Conservation (phyloP, 2,797 vertebrate species). For the Pagetopsis macropterus region DNA sequence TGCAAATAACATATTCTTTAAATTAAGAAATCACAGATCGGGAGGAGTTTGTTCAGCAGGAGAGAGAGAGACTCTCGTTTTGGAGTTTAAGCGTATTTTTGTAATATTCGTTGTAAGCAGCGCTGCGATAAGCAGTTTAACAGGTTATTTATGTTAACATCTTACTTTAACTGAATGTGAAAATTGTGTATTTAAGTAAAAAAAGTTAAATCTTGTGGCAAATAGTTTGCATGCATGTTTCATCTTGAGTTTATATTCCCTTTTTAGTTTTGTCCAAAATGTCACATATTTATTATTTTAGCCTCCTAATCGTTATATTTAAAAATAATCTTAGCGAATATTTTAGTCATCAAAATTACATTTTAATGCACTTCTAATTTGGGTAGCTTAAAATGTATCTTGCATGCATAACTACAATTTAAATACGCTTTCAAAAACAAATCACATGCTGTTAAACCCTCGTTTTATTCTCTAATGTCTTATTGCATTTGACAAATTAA, state of each 20-base stretch:
- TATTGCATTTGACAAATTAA: conserved; percentile 15
- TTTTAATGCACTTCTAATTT: conserved; percentile 17
- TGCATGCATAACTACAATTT: conserved; percentile 7
- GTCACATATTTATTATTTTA: conserved; percentile 9
- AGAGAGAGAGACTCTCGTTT: background rate
- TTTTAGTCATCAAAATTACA: conserved; percentile 7
- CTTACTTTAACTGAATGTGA: conserved; percentile 9
- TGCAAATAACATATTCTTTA: conserved; percentile 51
- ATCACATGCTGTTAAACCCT: background rate
- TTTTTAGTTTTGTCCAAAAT: conserved; percentile 4
- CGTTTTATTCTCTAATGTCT: conserved; percentile 8
- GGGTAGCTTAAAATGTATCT: background rate
- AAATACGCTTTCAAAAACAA: background rate
- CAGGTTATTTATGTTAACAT: background rate
- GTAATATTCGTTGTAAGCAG: background rate
- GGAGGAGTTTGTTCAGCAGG: background rate
- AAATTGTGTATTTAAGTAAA: conserved; percentile 7
- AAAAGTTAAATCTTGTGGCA: background rate
- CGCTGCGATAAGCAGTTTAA: conserved; percentile 21
- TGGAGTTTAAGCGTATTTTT: background rate
- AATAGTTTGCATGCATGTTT: conserved; percentile 24
- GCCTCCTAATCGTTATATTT: conserved; percentile 7
- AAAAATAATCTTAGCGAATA: background rate
- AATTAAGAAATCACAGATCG: conserved; percentile 40
- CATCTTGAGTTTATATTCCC: background rate